phyloP scores from a whole-genome alignment of 2,797 vertebrate genomes.

The Ctenopoma multispine region DNA sequence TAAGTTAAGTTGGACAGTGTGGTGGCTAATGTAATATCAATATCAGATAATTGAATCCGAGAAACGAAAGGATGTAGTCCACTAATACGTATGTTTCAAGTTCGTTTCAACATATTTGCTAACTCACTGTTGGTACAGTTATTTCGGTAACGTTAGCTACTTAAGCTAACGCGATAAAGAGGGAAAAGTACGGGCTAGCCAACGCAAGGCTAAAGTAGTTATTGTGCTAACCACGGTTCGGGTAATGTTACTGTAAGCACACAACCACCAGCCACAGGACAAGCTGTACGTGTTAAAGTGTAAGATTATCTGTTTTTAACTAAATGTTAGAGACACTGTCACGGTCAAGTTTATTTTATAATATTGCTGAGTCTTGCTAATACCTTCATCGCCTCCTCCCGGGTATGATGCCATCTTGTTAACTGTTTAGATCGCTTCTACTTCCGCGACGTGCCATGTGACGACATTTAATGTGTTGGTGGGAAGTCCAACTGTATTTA shows the following conservation, averaged over 20 bases:
- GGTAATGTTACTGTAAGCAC: constrained; percentile 9
- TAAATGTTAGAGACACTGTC: constrained; percentile 11
- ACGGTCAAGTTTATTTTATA: not conserved
- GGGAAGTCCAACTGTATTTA: not conserved
- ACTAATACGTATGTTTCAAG: not conserved
- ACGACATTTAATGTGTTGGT: constrained; percentile 33
- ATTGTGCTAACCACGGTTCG: constrained; percentile 32
- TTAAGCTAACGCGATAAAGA: not conserved
- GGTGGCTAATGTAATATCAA: not conserved
- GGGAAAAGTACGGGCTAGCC: constrained; percentile 12
- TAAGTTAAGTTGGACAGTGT: not conserved
- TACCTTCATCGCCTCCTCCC: constrained; percentile 76
- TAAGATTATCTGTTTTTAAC: not conserved
- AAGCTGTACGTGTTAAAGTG: not conserved
- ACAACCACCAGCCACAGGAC: not conserved
- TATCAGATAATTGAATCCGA: not conserved
- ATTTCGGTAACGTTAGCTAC: constrained; percentile 2
- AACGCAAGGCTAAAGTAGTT: constrained; percentile 48
- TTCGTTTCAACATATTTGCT: constrained; percentile 19
- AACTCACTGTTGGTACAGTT: constrained; percentile 11
- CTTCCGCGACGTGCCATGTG: constrained; percentile 70
- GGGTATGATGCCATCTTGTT: constrained; percentile 83
- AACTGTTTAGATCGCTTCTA: constrained; percentile 29
- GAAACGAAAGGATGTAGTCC: not conserved
- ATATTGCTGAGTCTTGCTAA: not conserved